These are phyloP conservation scores for Pseudorectes ferrugineus DNA, from an alignment of 2,113 vertebrate species.

Conservation along the genomic window DNA sequence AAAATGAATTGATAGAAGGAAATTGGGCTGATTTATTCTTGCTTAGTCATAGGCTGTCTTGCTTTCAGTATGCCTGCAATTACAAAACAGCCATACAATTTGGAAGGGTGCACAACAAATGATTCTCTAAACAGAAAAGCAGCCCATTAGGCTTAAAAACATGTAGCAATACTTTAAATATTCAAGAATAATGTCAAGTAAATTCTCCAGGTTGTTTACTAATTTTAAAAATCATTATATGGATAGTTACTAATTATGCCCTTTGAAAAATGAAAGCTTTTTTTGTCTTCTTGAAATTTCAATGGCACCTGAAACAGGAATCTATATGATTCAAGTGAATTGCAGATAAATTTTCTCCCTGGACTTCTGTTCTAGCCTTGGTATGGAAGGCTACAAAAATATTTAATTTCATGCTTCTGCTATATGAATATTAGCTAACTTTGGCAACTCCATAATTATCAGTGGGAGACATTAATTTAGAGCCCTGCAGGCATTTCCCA, in stretches of 20 bases:
- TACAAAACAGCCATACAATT: neutral
- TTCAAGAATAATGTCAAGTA: neutral
- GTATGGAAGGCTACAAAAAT: neutral
- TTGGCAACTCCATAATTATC: neutral
- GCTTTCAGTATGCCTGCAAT: neutral
- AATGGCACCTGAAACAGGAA: neutral
- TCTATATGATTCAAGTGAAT: neutral
- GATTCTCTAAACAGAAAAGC: neutral
- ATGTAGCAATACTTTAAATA: neutral
- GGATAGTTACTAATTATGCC: neutral
- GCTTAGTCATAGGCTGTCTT: conserved; percentile 14
- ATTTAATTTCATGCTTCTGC: neutral
- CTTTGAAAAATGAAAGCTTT: neutral
- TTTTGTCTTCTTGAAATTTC: neutral
- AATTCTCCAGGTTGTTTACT: neutral
- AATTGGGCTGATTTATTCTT: neutral
- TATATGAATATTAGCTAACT: neutral
- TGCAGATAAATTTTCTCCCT: neutral
- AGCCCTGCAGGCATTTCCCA: neutral
- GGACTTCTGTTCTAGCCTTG: neutral
- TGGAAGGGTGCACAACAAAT: neutral
- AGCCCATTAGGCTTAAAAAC: neutral
- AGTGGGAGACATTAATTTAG: neutral
- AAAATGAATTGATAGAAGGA: neutral
- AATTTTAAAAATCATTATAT: neutral